Evolutionary conservation across 1,140 invertebrate genomes (phyloP).

Genomic region (Linepithema humile): DNA sequence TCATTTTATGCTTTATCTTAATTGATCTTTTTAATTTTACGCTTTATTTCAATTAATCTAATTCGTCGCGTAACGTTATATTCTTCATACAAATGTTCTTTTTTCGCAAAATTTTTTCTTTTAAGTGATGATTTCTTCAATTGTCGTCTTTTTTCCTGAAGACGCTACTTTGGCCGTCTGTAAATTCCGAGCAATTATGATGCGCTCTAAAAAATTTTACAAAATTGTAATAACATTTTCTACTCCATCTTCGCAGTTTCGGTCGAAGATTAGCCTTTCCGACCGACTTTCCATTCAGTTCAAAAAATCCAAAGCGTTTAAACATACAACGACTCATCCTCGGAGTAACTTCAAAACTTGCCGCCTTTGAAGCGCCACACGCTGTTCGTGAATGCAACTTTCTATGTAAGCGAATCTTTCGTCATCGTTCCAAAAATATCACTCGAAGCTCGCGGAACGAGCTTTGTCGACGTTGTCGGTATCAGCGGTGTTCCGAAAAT

Average conservation of each 20-base stretch:
- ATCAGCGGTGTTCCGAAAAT: neutral
- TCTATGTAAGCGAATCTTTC: too few relatives aligned
- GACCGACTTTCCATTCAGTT: neutral
- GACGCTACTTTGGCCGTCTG: neutral
- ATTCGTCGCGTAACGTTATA: neutral
- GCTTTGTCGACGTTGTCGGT: neutral
- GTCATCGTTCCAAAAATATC: conserved; percentile 3
- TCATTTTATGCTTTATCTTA: neutral
- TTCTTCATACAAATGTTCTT: too few relatives aligned
- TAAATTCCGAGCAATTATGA: too few relatives aligned
- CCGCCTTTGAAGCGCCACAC: conserved; percentile 35
- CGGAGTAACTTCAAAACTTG: neutral
- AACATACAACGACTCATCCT: too few relatives aligned
- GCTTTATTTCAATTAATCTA: neutral
- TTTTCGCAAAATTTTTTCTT: too few relatives aligned
- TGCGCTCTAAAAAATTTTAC: too few relatives aligned
- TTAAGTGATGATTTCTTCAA: too few relatives aligned
- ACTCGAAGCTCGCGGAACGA: neutral
- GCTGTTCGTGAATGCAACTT: neutral
- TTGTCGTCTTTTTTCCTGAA: neutral
- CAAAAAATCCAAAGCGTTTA: neutral
- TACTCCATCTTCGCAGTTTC: neutral
- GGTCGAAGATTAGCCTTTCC: neutral
- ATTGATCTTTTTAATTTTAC: neutral
- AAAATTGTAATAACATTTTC: neutral